Base-by-base conservation (phyloP, 2,888 invertebrate species). In the Drosophila gaucha region DNA sequence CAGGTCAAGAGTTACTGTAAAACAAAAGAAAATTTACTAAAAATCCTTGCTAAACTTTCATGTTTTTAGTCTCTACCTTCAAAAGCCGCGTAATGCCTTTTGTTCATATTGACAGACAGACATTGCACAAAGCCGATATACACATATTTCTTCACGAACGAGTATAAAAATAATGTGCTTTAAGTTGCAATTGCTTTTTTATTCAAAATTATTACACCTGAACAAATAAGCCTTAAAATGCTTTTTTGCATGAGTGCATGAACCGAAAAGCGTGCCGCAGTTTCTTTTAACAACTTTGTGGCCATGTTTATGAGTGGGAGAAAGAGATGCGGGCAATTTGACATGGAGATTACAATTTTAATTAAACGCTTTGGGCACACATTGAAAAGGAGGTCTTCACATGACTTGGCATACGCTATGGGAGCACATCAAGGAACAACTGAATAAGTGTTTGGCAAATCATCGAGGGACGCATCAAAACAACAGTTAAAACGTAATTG, bases 401-500 rank as follows among this genome's bases (percentile, higher is more conserved):
- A 79, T 83, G 86, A 76, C 66, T 73, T 64, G 60, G 73, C 62
- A 56, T 63, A 56, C 64, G 54, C 58, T 60, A 38, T 41, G 36
- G 20, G 51, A 56, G 16, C 50, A 50, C 49, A 43, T 14, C 50
- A 64, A 50, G 52, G 56, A 46, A 46, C 59, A 38, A 33, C 38
- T 24, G 9, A 33, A 46, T 26, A 8, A n/a, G 30, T 20, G 26
- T 31, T 49, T 39, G 58, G 26, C 44, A 43, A 52, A 35, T 46
- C 60, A 47, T 46, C 56, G 20, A 12, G 71, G 76, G 55, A 75
- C 58, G 35, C 46, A 66, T 67, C 55, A 54, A 71, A 67, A 64
- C 39, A 68, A 16, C 66, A 46, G 71, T 86, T 74, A 80, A 84
- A 82, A 86, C 70, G 63, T 72, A 84, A 86, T 80, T 78, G 68